A percentile compares a stretch with the other conserved stretches of the same genome.
phyloP scores from a whole-genome alignment of 2,888 invertebrate species.

The Pseudococcus longispinus region DNA sequence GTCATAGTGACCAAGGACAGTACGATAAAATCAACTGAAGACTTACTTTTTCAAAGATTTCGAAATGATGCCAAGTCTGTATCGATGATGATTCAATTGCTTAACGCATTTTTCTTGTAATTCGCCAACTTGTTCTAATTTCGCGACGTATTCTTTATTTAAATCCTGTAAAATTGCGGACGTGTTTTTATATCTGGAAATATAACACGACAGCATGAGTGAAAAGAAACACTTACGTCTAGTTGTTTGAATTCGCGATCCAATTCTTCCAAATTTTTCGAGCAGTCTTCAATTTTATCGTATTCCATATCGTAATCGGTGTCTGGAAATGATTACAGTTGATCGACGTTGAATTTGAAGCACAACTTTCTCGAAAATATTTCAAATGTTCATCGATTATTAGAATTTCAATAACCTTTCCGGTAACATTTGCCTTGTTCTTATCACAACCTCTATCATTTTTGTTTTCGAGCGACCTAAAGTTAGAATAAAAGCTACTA shows the following conservation, averaged over 20 bases:
- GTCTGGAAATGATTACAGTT: background rate
- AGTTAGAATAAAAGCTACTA: constrained; percentile 10
- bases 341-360: background rate
- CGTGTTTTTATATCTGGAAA: background rate
- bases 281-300: constrained; percentile 63
- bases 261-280: constrained; percentile 83
- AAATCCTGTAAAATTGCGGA: constrained; percentile 67
- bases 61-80: constrained; percentile 83
- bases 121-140: constrained; percentile 83
- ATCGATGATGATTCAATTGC: constrained; percentile 89
- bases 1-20: background rate
- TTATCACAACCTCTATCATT: constrained; percentile 42
- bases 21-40: background rate
- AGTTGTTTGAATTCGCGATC: constrained; percentile 78
- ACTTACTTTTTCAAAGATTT: constrained; percentile 81
- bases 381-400: background rate
- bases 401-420: constrained; percentile 32
- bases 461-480: background rate
- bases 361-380: background rate
- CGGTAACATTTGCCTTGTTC: constrained; percentile 13
- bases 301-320: constrained; percentile 59
- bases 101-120: constrained; percentile 87
- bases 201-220: background rate
- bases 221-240: constrained; percentile 70
- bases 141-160: constrained; percentile 83